A percentile compares a stretch with the other conserved stretches of the same genome.
These are phyloP conservation scores for Empidonax traillii DNA, from an alignment of 2,113 vertebrate genomes.

Conservation along the genomic window DNA sequence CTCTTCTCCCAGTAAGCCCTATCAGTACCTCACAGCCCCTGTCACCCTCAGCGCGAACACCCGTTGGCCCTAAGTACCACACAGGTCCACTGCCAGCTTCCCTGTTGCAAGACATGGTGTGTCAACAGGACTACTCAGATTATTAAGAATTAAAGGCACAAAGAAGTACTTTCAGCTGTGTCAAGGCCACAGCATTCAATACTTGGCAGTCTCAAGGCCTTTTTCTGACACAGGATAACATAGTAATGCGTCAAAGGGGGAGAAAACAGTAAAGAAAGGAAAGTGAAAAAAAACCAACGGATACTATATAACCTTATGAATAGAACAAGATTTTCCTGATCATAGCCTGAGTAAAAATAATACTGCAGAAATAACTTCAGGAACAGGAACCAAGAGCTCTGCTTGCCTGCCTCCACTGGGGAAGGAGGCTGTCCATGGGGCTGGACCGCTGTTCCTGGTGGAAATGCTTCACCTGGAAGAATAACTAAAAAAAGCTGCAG, in stretches of 20 bases:
- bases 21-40: neutral
- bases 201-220: neutral
- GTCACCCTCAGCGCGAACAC: neutral
- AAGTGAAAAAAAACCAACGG: neutral
- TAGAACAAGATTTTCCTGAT: neutral
- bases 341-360: neutral
- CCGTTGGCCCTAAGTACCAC: neutral
- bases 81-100: neutral
- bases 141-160: neutral
- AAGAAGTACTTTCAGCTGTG: neutral
- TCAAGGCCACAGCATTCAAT: neutral
- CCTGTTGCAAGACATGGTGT: neutral
- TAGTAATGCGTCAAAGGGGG: neutral
- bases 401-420: neutral
- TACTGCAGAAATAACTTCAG: neutral
- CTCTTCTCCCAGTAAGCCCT: neutral
- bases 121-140: neutral
- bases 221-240: neutral
- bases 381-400: neutral
- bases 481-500: neutral
- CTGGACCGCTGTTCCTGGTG: accelerated
- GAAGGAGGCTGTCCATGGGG: neutral
- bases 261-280: neutral
- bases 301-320: neutral
- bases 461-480: neutral